Evolutionary conservation across 1,140 invertebrate genomes (phyloP), one percentile per base, ranked within the genome.

Genomic region (Drosophila ohnishii): DNA sequence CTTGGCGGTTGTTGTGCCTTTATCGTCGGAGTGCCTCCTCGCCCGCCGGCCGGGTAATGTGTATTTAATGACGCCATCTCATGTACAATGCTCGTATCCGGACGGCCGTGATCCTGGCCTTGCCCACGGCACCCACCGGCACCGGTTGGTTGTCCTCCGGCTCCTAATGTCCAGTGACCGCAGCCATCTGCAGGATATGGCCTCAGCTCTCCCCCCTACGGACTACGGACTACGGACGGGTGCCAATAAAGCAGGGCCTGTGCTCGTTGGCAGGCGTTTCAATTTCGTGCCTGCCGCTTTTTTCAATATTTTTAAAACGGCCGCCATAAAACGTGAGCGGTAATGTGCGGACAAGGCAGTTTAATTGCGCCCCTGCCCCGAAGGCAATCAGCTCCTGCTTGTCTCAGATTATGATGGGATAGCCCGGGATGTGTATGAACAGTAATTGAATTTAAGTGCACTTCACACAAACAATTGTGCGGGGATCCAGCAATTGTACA

Each of bases 1-100:
- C 74, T 75, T 59, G 53, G 74, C 73, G 47, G 35, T 19, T 63
- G 71, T 75, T 83, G 64, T 75, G 72, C 72, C 84, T 87, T 87
- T 85, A 86, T 87, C 79, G 67, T 14, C 61, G 42, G 32, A 37
- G 40, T 40, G 40, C 30, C 35, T 44, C 16, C 34, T n/a, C 61
- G 30, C 25, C 42, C 47, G 44, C 55, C 47, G 67, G 50, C 66
- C 47, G 48, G 85, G 84, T 88, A 88, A 88, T 88, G 84, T 88
- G 84, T 88, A 88, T 88, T 88, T 88, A 88, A 88, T 88, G 84
- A 88, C 84, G 65, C 85, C 85, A 84, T 88, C 87, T 88, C 84
- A 88, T 89, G 85, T 89, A 88, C 85, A 87, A 88, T 89, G 84
- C 84, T 64, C 48, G 51, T 66, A 62, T 65, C 59, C 76, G 69